These are phyloP conservation scores for Orcinus orca DNA, from an alignment of 2,113 vertebrate genomes.

Conservation along the genomic window DNA sequence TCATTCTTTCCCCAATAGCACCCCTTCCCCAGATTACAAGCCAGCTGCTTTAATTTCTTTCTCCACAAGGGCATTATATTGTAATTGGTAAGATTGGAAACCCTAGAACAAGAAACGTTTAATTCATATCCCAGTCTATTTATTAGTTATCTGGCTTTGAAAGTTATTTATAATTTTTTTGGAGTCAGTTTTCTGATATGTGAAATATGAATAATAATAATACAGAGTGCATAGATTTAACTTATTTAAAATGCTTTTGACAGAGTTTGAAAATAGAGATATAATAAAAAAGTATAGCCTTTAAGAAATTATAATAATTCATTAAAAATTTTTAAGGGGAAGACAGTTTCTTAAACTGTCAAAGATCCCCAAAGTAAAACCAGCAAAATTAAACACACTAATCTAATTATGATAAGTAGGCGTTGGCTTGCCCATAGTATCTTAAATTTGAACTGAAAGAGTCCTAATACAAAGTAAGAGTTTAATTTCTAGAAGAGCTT, in stretches of 20 bases:
- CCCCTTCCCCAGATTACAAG: background rate
- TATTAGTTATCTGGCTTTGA: background rate
- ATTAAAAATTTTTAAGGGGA: background rate
- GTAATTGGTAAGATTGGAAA: background rate
- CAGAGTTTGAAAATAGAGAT: background rate
- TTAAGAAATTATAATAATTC: background rate
- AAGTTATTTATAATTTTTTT: background rate
- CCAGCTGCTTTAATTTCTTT: background rate
- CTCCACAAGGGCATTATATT: background rate
- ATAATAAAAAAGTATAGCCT: background rate
- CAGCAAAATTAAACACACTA: background rate
- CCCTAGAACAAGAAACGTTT: background rate
- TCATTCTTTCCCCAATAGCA: background rate
- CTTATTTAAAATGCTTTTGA: background rate
- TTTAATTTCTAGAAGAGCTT: background rate
- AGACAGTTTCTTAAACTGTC: background rate
- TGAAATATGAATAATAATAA: background rate
- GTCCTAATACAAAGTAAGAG: background rate
- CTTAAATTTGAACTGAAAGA: background rate
- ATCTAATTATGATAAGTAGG: background rate
- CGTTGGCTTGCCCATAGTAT: background rate
- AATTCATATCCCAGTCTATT: background rate
- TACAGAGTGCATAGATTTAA: background rate
- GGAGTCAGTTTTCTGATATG: background rate
- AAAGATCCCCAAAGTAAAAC: background rate